Evolutionary conservation across 2,113 vertebrate genomes (phyloP), one percentile per base, ranked within the genome.

Genomic region (Pholis gunnellus): DNA sequence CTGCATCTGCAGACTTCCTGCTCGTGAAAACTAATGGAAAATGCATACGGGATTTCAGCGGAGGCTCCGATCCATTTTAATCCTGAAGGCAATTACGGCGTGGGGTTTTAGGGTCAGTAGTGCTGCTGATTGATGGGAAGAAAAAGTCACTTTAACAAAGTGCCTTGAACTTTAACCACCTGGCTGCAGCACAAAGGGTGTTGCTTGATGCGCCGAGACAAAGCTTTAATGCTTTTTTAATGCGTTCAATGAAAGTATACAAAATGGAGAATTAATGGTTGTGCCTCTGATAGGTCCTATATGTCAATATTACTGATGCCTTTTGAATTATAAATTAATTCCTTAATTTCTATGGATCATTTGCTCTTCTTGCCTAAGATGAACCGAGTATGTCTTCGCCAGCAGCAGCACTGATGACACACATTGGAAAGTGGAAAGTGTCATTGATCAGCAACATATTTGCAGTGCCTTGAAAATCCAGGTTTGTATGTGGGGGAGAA

Each of bases 11-110:
- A 89, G 78, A 92, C 88, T 85, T 93, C 87, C 86, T 88, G 78
- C 72, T 89, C 34, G 71, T 79, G 61, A 85, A 86, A 79, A 80
- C 84, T 94, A 93, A 95, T 94, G 90, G 90, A 90, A 90, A 94
- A 94, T 93, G 89, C 93, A 89, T 88, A 73, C 81, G 46, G 91
- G 91, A 91, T 90, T 91, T 91, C 82, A 83, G 82, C 70, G 20
- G 83, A 92, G 87, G 59, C 89, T 87, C 85, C 90, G 87, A 95
- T 94, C 93, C 92, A 92, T 95, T 95, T 94, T 95, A 95, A 93
- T 95, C 94, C 93, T 90, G 88, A 89, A 92, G 92, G 94, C 92
- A 94, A 95, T 95, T 95, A 95, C 90, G 74, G 88, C 76, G 69
- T 76, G 79, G 93, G 94, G 93, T 94, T 94, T 94, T 93, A 91